Evolutionary conservation across 2,888 invertebrate genomes (phyloP), one percentile per base, ranked within the genome.

Genomic region (Mactromeris polynyma): DNA sequence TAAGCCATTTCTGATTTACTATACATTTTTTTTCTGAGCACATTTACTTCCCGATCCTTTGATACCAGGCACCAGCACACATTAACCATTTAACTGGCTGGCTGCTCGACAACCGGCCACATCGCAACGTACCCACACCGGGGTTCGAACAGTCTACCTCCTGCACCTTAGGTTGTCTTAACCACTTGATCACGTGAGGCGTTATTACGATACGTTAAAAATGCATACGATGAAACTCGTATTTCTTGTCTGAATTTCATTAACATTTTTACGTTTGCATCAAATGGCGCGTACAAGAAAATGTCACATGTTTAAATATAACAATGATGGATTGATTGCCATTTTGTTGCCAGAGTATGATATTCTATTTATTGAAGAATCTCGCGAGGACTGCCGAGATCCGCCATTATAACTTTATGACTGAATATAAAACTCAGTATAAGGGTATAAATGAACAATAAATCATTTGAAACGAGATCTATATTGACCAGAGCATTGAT

Each of bases 341-440:
- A 36, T 40, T 82, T 82, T 82, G 82, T 83, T 73, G 33, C 83
- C 26, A 31, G 6, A 64, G 46, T 73, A 36, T 33, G 46, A 83
- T 83, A 42, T 26, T 40, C 26, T 82, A 83, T 83, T 83, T 73
- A 64, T 83, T 46, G 69, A 40, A 73, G 31, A 83, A 83, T 83
- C 69, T 83, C 83, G 73, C 73, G 83, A 83, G 83, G 46, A 42
- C 46, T 73, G 73, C 40, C 73, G 64, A 83, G 73, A 69, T 73
- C 69, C 31, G 42, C 69, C 73, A 73, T 83, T 83, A 83, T 21
- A 73, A 33, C 51, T 84, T 84, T 84, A 84, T 78, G 33, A 46
- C 84, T 46, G 54, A 54, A 54, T 33, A 84, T 84, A 84, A 84
- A 84, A 84, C 78, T 54, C 26, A 42, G 21, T 84, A 84, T 77